Evolutionary conservation across 2,113 vertebrate genomes (phyloP), one percentile per base, ranked within the genome.

Genomic region (Thomomys bottae): DNA sequence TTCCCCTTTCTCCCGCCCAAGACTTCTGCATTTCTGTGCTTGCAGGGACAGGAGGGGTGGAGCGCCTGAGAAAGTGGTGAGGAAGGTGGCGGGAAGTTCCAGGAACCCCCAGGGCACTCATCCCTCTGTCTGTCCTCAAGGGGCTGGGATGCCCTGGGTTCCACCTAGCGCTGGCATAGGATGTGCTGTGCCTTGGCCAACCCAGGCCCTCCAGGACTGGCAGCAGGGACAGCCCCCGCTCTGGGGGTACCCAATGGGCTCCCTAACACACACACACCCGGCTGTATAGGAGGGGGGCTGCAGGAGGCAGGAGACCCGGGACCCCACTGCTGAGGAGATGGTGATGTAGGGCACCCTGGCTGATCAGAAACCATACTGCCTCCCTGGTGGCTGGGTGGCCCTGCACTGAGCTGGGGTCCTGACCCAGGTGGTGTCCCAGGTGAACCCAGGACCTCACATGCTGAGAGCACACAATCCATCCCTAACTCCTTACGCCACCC

Each of bases 1-100:
- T 89, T 92, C 93, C 89, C 75, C 75, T 88, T 85, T 61, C 85
- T 84, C 36, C 75, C 63, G 2, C 0, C 28, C 18, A 54, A 59
- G 14, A 84, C 93, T 88, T 92, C 93, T 70, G 80, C 80, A 88
- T 92, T 94, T 80, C 93, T 70, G 80, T 67, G 79, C 85, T 94
- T 72, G 17, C 59, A 5, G 38, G 2, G 18, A 61, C 73, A 17
- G 61, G 49, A 81, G 61, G 81, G 18, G 73, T 5, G 54, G 66
- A 68, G 79, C 23, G 40, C 34, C 21, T 88, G 80, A 88, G 45
- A 91, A 79, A 88, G 45, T 20, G 61, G 91, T 32, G 18, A 36
- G 20, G 7, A 17, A 59, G 4, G 21, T 3, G 49, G 18, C 17
- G 34, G 54, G 68, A 59, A 34, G 17, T 4, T 34, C 20, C 0